Conservation (phyloP, 1,140 invertebrate species). For the Zelostemma sp. region DNA sequence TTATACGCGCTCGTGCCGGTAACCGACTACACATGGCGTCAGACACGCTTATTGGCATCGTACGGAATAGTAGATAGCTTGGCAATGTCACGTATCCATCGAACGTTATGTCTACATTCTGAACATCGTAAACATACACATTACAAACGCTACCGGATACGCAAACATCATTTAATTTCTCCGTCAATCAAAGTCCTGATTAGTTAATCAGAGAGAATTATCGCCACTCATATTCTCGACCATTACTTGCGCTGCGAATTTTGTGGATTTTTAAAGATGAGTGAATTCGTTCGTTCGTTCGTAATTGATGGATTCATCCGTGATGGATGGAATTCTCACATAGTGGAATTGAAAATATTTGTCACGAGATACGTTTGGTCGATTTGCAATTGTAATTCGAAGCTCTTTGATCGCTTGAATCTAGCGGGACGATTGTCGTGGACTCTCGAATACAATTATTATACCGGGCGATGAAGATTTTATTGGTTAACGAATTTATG, state of each 20-base stretch:
- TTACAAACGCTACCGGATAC: slow-evolving; percentile 44
- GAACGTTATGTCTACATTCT: slow-evolving; percentile 47
- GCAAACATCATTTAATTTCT: slow-evolving; percentile 39
- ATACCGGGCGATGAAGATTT: slow-evolving; percentile 57
- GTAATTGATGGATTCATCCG: not conserved
- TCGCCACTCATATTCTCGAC: no score
- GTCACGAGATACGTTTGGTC: not conserved
- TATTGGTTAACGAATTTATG: slow-evolving; percentile 68
- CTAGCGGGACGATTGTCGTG: slow-evolving; percentile 31
- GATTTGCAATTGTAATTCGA: not conserved
- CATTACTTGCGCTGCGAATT: no score
- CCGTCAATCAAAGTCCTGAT: slow-evolving; percentile 28
- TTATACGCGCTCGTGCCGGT: slow-evolving; percentile 45
- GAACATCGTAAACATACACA: slow-evolving; percentile 41
- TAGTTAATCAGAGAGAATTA: no score
- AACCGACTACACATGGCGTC: slow-evolving; percentile 27
- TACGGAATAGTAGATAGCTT: slow-evolving; percentile 33
- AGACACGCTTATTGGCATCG: slow-evolving; percentile 44
- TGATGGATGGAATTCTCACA: not conserved
- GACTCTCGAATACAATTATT: slow-evolving; percentile 48
- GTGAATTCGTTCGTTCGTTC: no score
- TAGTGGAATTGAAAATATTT: not conserved
- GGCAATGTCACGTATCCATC: slow-evolving; percentile 48
- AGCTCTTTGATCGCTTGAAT: slow-evolving; percentile 2
- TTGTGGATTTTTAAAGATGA: no score